Conservation (phyloP, 2,888 invertebrate species). For the Drosophila suboccidentalis region DNA sequence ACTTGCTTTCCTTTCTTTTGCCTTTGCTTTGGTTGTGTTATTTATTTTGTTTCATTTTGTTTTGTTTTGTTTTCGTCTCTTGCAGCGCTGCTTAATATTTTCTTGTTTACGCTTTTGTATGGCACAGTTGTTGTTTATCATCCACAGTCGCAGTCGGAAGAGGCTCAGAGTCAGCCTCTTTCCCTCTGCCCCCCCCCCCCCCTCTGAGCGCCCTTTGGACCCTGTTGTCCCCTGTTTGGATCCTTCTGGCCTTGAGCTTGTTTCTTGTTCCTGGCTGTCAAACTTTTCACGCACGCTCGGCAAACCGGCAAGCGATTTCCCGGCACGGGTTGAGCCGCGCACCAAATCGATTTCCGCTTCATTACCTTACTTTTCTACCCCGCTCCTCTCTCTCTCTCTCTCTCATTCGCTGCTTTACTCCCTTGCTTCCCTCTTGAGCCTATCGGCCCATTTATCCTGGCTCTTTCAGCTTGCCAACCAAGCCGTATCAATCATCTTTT, state of each 20-base stretch:
- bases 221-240: too few species aligned
- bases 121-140: slow-evolving; percentile 66
- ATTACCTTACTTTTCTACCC: slow-evolving; percentile 55
- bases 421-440: background rate
- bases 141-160: slow-evolving; percentile 18
- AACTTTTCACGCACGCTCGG: slow-evolving; percentile 80
- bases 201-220: too few species aligned
- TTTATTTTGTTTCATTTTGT: slow-evolving; percentile 14
- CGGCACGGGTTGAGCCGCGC: slow-evolving; percentile 65
- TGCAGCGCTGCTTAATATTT: slow-evolving; percentile 74
- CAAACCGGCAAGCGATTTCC: slow-evolving; percentile 76
- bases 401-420: background rate
- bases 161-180: background rate
- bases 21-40: slow-evolving; percentile 10
- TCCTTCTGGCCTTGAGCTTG: background rate
- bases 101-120: slow-evolving; percentile 75
- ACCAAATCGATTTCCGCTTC: slow-evolving; percentile 81
- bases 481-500: slow-evolving; percentile 77
- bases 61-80: slow-evolving; percentile 36
- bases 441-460: background rate
- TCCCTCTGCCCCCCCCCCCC: too few species aligned
- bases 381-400: background rate
- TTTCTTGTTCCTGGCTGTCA: slow-evolving; percentile 34
- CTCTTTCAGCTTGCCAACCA: slow-evolving; percentile 24
- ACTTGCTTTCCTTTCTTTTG: background rate